A percentile compares a stretch with the other conserved stretches of the same genome.
Evolutionary conservation across 2,113 vertebrate genomes (phyloP).

Genomic region (Gnathonemus echidnorhynchus): DNA sequence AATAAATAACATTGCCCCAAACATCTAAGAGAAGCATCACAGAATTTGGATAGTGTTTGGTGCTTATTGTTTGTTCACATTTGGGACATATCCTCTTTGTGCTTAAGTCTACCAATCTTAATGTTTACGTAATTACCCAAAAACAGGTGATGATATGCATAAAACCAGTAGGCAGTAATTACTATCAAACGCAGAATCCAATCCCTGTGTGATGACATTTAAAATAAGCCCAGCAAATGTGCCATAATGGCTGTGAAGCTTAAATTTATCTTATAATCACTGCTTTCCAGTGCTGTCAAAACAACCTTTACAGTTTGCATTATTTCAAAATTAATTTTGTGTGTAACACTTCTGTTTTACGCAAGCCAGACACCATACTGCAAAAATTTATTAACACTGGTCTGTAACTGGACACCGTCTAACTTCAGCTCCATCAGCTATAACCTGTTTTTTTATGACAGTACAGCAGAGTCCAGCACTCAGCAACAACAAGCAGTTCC

Average conservation of each 20-base stretch:
- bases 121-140: no score
- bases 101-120: background rate
- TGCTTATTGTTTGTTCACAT: no score
- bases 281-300: background rate
- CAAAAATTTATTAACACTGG: background rate
- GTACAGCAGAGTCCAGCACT: background rate
- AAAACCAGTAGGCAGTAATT: background rate
- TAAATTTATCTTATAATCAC: background rate
- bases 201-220: background rate
- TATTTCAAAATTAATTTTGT: background rate
- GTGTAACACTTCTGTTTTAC: background rate
- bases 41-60: background rate
- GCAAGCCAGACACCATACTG: background rate
- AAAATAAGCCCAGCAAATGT: background rate
- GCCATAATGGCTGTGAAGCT: background rate
- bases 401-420: background rate
- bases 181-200: background rate
- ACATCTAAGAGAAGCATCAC: background rate
- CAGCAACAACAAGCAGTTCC: no score
- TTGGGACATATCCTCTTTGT: background rate
- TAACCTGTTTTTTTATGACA: background rate
- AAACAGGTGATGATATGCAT: background rate
- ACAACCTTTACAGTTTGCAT: background rate
- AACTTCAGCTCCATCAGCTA: background rate
- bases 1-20: background rate